Percentiles rank a stretch among this genome's conserved stretches.
Evolutionary conservation across 2,888 invertebrate species (phyloP).

Genomic region (Perizoma affinitatum): DNA sequence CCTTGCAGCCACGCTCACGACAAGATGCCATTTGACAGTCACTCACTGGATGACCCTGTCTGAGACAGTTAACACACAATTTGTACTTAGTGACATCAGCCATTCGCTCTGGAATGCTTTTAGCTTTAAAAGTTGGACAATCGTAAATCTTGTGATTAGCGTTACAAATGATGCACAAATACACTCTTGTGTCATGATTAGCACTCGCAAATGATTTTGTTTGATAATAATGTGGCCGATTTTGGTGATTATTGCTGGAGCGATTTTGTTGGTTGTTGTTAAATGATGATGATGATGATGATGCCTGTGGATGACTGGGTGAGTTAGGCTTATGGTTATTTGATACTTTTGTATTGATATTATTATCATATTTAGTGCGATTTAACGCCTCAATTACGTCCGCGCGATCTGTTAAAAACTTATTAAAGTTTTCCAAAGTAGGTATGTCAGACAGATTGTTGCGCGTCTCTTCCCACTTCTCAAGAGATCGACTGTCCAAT

Average conservation of each 20-base stretch:
- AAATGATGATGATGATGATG: neutral
- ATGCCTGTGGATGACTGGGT: too few species aligned
- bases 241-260: too few species aligned
- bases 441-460: neutral
- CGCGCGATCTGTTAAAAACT: slow-evolving; percentile 32
- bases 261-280: neutral
- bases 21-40: slow-evolving; percentile 43
- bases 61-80: slow-evolving; percentile 37
- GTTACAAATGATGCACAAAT: slow-evolving; percentile 36
- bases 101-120: slow-evolving; percentile 24
- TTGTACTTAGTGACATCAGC: slow-evolving; percentile 31
- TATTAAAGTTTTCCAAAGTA: slow-evolving; percentile 3
- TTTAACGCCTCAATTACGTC: slow-evolving; percentile 34
- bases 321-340: slow-evolving; percentile 5
- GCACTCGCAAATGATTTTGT: slow-evolving; percentile 24
- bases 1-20: slow-evolving; percentile 27
- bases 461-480: slow-evolving; percentile 3
- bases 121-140: slow-evolving; percentile 37
- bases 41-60: slow-evolving; percentile 32
- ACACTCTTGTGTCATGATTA: neutral
- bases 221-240: slow-evolving; percentile 9
- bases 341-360: neutral
- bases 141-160: slow-evolving; percentile 39
- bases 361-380: neutral
- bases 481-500: slow-evolving; percentile 1